These are phyloP conservation scores for Phainopepla nitens DNA, from an alignment of 2,113 vertebrate species.

Conservation along the genomic window DNA sequence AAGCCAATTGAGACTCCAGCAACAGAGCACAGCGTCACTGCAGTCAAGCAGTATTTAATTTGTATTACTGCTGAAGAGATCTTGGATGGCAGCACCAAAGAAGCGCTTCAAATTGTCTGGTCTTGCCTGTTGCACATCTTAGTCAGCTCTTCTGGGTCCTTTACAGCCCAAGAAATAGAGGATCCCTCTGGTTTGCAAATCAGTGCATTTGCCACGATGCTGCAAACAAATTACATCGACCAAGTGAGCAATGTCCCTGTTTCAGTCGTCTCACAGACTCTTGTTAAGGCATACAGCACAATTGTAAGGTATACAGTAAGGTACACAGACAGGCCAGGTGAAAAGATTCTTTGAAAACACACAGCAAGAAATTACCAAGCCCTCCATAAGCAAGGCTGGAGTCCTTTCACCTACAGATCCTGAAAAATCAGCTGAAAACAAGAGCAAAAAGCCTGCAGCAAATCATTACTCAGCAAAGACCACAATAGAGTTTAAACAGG, in stretches of 20 bases:
- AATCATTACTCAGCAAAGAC: background rate
- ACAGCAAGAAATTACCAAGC: background rate
- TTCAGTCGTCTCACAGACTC: background rate
- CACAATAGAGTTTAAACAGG: background rate
- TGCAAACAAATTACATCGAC: background rate
- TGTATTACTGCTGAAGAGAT: conserved; percentile 12
- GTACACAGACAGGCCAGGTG: background rate
- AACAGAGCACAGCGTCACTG: fast-evolving
- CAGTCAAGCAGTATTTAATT: background rate
- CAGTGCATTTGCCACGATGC: background rate
- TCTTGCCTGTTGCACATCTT: background rate
- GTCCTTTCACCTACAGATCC: background rate
- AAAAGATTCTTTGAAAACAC: background rate
- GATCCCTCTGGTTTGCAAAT: background rate
- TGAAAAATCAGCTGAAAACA: background rate
- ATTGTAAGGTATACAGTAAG: too few species aligned
- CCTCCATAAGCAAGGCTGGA: background rate
- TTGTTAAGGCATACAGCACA: background rate
- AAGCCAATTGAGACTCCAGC: background rate
- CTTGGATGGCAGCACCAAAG: background rate
- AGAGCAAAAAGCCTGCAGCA: background rate
- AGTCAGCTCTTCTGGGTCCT: background rate
- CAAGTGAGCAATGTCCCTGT: fast-evolving
- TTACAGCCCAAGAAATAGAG: background rate
- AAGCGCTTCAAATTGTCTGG: background rate